Evolutionary conservation across 2,797 vertebrate genomes (phyloP).

Genomic region (Argya squamiceps): DNA sequence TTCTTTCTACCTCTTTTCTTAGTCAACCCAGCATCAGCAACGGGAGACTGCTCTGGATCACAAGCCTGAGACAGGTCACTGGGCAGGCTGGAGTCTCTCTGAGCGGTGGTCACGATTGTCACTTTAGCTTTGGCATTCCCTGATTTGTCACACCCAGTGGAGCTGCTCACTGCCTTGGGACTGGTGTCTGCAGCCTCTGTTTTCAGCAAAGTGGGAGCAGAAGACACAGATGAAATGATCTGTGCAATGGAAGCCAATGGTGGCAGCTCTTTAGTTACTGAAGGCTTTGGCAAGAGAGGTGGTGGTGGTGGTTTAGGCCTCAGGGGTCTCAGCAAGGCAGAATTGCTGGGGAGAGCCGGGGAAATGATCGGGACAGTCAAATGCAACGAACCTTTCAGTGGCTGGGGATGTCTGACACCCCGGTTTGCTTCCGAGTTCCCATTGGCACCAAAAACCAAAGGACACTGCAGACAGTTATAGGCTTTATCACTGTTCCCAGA

Average conservation of each 20-base stretch:
- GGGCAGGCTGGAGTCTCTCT: slow-evolving; percentile 55
- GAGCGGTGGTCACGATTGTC: not conserved
- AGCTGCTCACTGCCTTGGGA: slow-evolving; percentile 3
- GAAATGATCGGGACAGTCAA: slow-evolving; percentile 79
- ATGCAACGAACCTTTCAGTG: slow-evolving; percentile 76
- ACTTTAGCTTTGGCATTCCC: slow-evolving; percentile 63
- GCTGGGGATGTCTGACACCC: slow-evolving; percentile 74
- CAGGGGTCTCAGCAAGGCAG: slow-evolving; percentile 80
- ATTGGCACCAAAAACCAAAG: slow-evolving; percentile 55
- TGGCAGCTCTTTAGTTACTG: slow-evolving; percentile 84
- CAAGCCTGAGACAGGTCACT: slow-evolving; percentile 38
- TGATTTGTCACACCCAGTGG: slow-evolving; percentile 54
- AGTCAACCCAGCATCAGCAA: not conserved
- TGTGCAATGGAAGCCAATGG: slow-evolving; percentile 96
- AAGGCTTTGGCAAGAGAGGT: slow-evolving; percentile 87
- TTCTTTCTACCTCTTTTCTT: slow-evolving; percentile 86
- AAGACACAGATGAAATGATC: slow-evolving; percentile 96
- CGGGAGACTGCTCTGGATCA: slow-evolving; percentile 35
- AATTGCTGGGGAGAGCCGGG: slow-evolving; percentile 72
- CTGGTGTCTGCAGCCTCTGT: slow-evolving; percentile 67
- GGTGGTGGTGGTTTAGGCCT: slow-evolving; percentile 85
- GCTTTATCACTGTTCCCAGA: slow-evolving; percentile 57
- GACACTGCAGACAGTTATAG: slow-evolving; percentile 56
- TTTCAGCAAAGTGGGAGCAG: slow-evolving; percentile 88
- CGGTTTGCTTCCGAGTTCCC: slow-evolving; percentile 64